Evolutionary conservation across 2,113 vertebrate species (phyloP).

Genomic region (Pteronura brasiliensis): DNA sequence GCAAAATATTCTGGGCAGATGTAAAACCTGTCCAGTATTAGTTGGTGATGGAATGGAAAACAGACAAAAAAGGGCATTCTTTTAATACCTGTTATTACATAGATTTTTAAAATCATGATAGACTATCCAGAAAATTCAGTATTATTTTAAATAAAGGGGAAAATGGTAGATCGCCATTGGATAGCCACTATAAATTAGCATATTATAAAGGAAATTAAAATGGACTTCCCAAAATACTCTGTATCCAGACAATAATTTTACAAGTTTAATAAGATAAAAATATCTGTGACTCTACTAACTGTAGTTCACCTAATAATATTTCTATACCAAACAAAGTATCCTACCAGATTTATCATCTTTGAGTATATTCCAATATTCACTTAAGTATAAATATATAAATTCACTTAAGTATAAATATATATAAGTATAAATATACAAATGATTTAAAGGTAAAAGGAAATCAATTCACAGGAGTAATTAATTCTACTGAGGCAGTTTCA

Average conservation of each 20-base stretch:
- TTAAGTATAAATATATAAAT: slow-evolving; percentile 19
- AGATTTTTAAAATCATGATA: neutral
- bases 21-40: neutral
- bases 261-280: slow-evolving; percentile 35
- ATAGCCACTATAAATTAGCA: neutral
- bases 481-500: neutral
- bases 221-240: neutral
- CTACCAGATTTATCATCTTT: slow-evolving; percentile 17
- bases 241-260: slow-evolving; percentile 14
- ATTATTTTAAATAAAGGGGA: neutral
- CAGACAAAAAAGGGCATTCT: neutral
- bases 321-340: neutral
- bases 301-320: neutral
- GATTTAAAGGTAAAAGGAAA: neutral
- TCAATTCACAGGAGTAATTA: neutral
- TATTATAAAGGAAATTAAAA: slow-evolving; percentile 16
- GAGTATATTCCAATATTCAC: neutral
- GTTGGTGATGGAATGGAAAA: neutral
- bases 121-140: neutral
- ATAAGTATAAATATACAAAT: neutral
- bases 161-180: neutral
- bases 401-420: neutral
- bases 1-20: neutral
- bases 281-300: neutral
- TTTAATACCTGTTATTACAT: neutral